These are phyloP conservation scores for Piezodorus guildinii DNA, from an alignment of 1,140 invertebrate genomes.

Conservation along the genomic window DNA sequence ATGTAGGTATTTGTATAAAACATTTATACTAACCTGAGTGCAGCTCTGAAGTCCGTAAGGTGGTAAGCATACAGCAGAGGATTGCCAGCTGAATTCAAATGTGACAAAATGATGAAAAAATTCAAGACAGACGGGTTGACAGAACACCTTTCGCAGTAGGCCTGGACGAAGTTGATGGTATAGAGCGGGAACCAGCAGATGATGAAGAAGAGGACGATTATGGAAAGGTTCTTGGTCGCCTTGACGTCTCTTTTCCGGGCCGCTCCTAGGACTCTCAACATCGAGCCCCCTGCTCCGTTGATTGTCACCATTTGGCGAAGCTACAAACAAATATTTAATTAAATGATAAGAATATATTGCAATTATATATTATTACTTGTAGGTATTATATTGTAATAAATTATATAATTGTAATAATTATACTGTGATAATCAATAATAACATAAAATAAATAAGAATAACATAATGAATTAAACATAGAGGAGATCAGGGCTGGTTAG, in stretches of 20 bases:
- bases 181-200: conserved; percentile 86
- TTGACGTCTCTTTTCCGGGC: conserved; percentile 77
- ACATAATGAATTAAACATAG: no score
- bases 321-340: conserved; percentile 32
- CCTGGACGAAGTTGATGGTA: conserved; percentile 78
- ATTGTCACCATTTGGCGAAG: conserved; percentile 45
- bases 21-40: conserved; percentile 34
- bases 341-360: no score
- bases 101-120: conserved; percentile 75
- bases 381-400: no score
- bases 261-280: conserved; percentile 63
- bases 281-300: conserved; percentile 44
- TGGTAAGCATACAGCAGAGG: conserved; percentile 82
- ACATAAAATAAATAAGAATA: no score
- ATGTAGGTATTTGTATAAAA: no score
- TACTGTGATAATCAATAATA: no score
- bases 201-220: conserved; percentile 85
- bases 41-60: conserved; percentile 69
- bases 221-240: conserved; percentile 78
- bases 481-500: no score
- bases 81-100: conserved; percentile 79
- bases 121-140: conserved; percentile 58
- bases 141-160: conserved; percentile 56
- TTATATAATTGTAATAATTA: no score
- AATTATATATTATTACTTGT: no score